Percentiles rank a stretch among this genome's conserved stretches.
Conservation (phyloP, 2,797 vertebrate genomes). For the Okamejei kenojei region DNA sequence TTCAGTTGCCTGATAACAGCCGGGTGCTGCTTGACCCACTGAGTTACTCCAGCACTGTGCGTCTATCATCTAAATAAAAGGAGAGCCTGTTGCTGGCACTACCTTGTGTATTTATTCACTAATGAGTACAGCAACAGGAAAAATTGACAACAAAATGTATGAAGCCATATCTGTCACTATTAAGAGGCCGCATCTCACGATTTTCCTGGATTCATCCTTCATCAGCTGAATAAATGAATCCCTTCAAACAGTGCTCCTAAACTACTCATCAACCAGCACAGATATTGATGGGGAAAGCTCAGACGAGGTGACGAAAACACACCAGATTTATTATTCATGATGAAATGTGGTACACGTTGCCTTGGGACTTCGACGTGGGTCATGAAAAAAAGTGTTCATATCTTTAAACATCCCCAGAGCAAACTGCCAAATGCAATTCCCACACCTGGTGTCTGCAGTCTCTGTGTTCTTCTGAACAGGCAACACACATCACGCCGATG, state of each 20-base stretch:
- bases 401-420: neutral
- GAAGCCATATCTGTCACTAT: neutral
- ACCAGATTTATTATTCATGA: constrained; percentile 1
- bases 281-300: neutral
- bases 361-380: neutral
- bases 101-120: too few relatives aligned
- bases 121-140: too few relatives aligned
- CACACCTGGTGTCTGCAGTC: neutral
- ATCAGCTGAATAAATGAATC: neutral
- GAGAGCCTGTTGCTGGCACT: too few relatives aligned
- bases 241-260: neutral
- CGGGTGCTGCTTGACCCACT: too few relatives aligned
- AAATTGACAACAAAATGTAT: too few relatives aligned
- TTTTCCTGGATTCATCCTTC: neutral
- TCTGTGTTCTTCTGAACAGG: neutral
- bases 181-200: too few relatives aligned
- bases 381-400: neutral
- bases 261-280: neutral
- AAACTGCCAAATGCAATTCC: neutral
- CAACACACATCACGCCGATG: neutral
- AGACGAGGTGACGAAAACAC: neutral
- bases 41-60: too few relatives aligned
- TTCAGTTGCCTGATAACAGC: too few relatives aligned
- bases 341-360: neutral
- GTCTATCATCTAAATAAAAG: too few relatives aligned